phyloP scores from a whole-genome alignment of 2,888 invertebrate genomes.

The Habroteleia sp. region DNA sequence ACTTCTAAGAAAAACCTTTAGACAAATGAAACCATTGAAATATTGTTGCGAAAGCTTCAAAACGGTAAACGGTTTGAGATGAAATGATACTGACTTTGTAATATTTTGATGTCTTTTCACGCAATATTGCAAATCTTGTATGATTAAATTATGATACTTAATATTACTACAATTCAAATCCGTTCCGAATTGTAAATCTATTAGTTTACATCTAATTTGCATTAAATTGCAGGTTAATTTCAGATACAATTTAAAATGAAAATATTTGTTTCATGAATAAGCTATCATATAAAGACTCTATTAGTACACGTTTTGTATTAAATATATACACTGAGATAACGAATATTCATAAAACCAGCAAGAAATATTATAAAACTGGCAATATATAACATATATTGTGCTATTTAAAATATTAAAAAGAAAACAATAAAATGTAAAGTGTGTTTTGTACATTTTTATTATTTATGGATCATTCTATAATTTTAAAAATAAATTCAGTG shows the following conservation, averaged over 20 bases:
- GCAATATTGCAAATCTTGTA: constrained; percentile 28
- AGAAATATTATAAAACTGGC: too few species aligned
- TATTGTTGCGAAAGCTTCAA: not conserved
- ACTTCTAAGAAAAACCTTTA: constrained; percentile 37
- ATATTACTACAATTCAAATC: constrained; percentile 10
- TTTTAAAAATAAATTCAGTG: too few species aligned
- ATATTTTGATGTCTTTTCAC: constrained; percentile 19
- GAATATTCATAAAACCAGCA: too few species aligned
- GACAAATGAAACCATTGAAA: not conserved
- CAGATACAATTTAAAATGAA: not conserved
- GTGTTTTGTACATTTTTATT: too few species aligned
- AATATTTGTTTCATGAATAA: not conserved
- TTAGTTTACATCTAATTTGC: constrained; percentile 28
- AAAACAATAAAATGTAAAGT: too few species aligned
- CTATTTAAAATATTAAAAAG: too few species aligned
- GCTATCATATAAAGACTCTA: too few species aligned
- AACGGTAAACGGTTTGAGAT: not conserved
- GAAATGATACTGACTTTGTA: constrained; percentile 31
- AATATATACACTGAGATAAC: too few species aligned
- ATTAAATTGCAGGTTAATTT: constrained; percentile 4
- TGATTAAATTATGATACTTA: constrained; percentile 22
- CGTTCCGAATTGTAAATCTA: constrained; percentile 22
- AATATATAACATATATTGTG: too few species aligned
- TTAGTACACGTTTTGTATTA: too few species aligned
- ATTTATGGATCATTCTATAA: too few species aligned